These are phyloP conservation scores for Drosophila sechellia DNA, from an alignment of 1,140 invertebrate genomes.

Conservation along the genomic window DNA sequence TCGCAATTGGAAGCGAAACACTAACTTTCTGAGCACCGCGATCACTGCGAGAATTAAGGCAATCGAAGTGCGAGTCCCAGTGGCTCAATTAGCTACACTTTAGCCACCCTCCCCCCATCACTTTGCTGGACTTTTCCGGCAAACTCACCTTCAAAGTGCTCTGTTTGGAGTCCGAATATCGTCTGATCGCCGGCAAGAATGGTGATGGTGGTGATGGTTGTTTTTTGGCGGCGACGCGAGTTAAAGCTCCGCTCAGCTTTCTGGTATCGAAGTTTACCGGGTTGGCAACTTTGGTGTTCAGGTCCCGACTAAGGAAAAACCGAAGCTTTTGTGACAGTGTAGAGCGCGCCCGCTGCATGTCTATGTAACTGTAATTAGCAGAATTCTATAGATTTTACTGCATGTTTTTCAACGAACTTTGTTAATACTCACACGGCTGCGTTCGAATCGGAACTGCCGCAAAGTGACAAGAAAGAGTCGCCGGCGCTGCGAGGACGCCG, in stretches of 20 bases:
- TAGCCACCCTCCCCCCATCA: too few species aligned
- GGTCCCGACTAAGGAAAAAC: conserved; percentile 28
- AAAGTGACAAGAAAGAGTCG: background rate
- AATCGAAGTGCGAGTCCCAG: too few species aligned
- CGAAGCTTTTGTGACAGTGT: conserved; percentile 34
- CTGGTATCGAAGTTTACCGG: conserved; percentile 15
- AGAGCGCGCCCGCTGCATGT: conserved; percentile 32
- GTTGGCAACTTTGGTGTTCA: conserved; percentile 20
- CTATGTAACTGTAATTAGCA: background rate
- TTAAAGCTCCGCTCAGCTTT: conserved; percentile 34
- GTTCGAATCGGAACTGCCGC: conserved; percentile 20
- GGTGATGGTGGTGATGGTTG: conserved; percentile 5
- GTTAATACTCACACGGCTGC: conserved; percentile 13
- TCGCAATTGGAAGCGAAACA: too few species aligned
- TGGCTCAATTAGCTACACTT: too few species aligned
- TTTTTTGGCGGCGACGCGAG: conserved; percentile 14
- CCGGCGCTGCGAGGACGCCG: background rate
- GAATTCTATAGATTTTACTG: background rate
- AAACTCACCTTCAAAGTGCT: conserved; percentile 30
- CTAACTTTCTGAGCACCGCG: too few species aligned
- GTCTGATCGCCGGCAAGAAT: conserved; percentile 41
- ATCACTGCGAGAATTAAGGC: too few species aligned
- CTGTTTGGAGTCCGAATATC: conserved; percentile 25
- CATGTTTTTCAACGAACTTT: too few species aligned
- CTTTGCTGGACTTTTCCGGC: background rate